phyloP scores from a whole-genome alignment of 2,888 invertebrate genomes.

The Aleiodes alternator region DNA sequence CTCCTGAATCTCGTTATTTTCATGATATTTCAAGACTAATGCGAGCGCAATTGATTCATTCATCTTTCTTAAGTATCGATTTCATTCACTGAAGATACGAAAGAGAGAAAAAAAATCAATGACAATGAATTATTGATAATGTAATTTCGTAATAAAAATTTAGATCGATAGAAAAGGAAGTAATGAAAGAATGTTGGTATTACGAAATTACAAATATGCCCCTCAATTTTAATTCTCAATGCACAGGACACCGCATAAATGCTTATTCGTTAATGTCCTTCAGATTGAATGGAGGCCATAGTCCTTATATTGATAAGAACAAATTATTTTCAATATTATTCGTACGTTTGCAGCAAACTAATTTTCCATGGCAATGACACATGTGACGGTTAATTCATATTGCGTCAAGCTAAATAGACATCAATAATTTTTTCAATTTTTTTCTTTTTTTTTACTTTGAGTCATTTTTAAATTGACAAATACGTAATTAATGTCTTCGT shows the following conservation, averaged over 20 bases:
- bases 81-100: background rate
- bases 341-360: constrained; percentile 38
- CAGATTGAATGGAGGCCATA: constrained; percentile 44
- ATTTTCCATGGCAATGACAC: constrained; percentile 34
- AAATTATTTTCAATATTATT: constrained; percentile 39
- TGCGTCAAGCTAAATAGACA: too few species aligned
- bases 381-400: background rate
- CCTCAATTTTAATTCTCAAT: constrained; percentile 19
- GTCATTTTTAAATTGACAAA: too few species aligned
- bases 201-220: constrained; percentile 21
- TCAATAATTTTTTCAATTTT: too few species aligned
- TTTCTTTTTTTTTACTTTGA: too few species aligned
- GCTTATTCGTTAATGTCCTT: constrained; percentile 42
- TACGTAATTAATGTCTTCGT: too few species aligned
- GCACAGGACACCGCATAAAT: constrained; percentile 1
- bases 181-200: constrained; percentile 28
- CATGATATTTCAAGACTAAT: too few species aligned
- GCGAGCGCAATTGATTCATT: too few species aligned
- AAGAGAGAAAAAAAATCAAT: background rate
- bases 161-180: constrained; percentile 16
- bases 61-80: background rate
- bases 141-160: background rate
- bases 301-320: constrained; percentile 36
- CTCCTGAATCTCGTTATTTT: too few species aligned
- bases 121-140: constrained; percentile 9